phyloP scores from a whole-genome alignment of 1,140 invertebrate species.

The Zophobas atratus region DNA sequence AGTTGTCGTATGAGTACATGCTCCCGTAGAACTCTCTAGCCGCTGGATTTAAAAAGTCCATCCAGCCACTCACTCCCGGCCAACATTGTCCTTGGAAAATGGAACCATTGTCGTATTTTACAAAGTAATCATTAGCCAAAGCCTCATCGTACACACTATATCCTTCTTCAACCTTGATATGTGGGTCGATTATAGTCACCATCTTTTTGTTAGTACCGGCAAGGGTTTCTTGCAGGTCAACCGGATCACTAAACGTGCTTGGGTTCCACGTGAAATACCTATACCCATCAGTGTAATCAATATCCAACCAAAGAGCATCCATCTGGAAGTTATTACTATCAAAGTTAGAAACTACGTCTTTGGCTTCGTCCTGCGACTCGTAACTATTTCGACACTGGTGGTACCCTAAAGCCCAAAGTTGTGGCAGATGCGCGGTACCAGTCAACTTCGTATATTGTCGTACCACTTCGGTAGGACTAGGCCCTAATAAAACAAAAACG shows the following conservation, averaged over 20 bases:
- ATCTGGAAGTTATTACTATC: conserved; percentile 94
- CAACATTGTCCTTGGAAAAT: conserved; percentile 94
- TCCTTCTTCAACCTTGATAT: conserved; percentile 79
- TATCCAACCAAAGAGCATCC: conserved; percentile 98
- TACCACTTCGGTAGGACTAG: conserved; percentile 86
- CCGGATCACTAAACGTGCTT: conserved; percentile 88
- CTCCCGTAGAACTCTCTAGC: conserved; percentile 77
- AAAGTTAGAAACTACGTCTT: conserved; percentile 82
- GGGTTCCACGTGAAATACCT: conserved; percentile 98
- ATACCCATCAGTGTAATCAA: conserved; percentile 97
- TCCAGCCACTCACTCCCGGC: conserved; percentile 87
- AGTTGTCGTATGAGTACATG: conserved; percentile 73
- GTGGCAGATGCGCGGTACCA: conserved; percentile 74
- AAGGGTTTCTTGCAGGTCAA: conserved; percentile 92
- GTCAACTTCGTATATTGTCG: conserved; percentile 89
- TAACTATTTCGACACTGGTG: conserved; percentile 99
- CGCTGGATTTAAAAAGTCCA: conserved; percentile 78
- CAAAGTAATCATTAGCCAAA: conserved; percentile 83
- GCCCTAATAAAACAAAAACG: conserved; percentile 91
- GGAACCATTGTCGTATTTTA: conserved; percentile 90
- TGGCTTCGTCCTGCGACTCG: conserved; percentile 95
- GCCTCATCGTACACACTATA: conserved; percentile 93
- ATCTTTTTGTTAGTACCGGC: conserved; percentile 92
- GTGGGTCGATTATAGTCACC: conserved; percentile 93
- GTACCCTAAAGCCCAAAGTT: conserved; percentile 81